Percentiles rank a stretch among this genome's conserved stretches.
Evolutionary conservation across 2,113 vertebrate species (phyloP).

Genomic region (Tetrax tetrax): DNA sequence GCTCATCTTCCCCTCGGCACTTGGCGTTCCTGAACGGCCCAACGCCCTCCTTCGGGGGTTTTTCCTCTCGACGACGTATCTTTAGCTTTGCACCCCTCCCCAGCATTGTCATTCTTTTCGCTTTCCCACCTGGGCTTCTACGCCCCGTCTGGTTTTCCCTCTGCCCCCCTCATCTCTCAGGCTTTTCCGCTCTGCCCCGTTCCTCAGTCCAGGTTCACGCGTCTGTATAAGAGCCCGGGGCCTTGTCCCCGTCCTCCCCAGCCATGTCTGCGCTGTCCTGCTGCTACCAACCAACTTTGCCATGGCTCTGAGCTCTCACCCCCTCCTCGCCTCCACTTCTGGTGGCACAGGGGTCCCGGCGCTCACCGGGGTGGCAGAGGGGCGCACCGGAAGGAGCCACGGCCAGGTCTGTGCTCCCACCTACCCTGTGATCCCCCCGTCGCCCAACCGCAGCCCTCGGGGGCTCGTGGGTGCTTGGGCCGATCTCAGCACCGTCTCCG

Average conservation of each 20-base stretch:
- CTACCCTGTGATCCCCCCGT: neutral
- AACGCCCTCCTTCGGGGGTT: neutral
- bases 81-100: neutral
- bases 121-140: too few species aligned
- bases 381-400: neutral
- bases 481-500: neutral
- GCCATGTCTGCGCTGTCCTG: neutral
- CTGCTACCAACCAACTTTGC: neutral
- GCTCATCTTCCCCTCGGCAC: fast-evolving
- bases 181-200: neutral
- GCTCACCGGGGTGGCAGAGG: neutral
- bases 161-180: neutral
- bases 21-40: too few species aligned
- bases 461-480: neutral
- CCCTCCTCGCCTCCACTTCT: neutral
- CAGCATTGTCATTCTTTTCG: too few species aligned
- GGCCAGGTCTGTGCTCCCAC: neutral
- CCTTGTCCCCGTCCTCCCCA: neutral
- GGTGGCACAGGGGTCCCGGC: neutral
- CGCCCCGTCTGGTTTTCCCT: neutral
- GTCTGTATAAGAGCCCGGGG: neutral
- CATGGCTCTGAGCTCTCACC: fast-evolving
- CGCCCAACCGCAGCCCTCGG: neutral
- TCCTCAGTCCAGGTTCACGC: fast-evolving
- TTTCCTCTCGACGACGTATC: fast-evolving